Base-by-base conservation (phyloP, 2,888 invertebrate genomes). In the Drosophila rubida region DNA sequence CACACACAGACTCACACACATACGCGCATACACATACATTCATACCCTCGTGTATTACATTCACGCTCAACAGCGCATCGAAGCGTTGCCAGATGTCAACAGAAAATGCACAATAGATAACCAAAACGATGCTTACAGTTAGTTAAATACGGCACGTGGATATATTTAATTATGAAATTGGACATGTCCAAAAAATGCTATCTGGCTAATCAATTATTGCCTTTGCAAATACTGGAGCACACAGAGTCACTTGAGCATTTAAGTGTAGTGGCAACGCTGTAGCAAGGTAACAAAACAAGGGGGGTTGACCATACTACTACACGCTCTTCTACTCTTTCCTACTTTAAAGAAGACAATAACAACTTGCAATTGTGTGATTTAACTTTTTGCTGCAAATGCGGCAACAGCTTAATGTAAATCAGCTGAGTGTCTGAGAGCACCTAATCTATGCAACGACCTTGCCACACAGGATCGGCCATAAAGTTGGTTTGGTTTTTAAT, bases 61-160 rank as follows among this genome's bases (percentile, higher is more conserved):
- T 64, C 65, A 67, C 72, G 59, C 58, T 73, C 67, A 71, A 59
- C 53, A 57, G 48, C 55, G 59, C 59, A 48, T 23, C 32, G 2
- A 9, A 66, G 75, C 46, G 75, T 75, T 75, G 70, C 75, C 75
- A 70, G 66, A 75, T 9, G 44, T 30, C 35, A 46, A 46, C 45
- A 57, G 9, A 45, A 51, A 70, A 51, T 61, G 30, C 46, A 66
- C 48, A 57, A 49, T 37, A 62, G 2, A 53, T 35, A 32, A 45
- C 16, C 2, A 44, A 61, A 54, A n/a, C 39, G 41, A 50, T 69
- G 49, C 27, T 49, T 63, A 14, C 42, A 60, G 54, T 35, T 41
- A 32, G 50, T 35, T 23, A 58, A 51, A 61, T 51, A 22, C 27
- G 16, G 44, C 69, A 69, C 61, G 69, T 69, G 65, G 37, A 45